Conservation (phyloP, 2,113 vertebrate species). For the Serinus canaria region DNA sequence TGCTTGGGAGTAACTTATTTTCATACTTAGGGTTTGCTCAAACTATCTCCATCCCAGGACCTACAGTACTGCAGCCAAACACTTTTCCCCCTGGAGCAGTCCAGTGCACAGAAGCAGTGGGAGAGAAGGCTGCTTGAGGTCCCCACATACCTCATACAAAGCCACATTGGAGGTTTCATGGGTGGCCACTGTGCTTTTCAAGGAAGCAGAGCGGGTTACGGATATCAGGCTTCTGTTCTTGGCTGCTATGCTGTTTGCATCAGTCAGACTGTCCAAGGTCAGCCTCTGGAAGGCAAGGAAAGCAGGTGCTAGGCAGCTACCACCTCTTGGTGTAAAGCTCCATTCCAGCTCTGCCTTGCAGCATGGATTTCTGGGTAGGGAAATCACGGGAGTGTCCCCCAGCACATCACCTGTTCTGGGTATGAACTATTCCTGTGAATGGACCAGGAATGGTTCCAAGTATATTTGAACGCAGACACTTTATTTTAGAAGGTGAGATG, state of each 20-base stretch:
- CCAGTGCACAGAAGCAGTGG: neutral
- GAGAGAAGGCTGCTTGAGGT: neutral
- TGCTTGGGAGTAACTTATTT: neutral
- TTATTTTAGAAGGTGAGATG: neutral
- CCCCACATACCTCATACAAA: slow-evolving; percentile 78
- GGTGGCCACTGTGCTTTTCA: slow-evolving; percentile 73
- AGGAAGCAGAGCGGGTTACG: slow-evolving; percentile 63
- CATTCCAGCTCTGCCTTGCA: neutral
- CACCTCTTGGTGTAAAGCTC: neutral
- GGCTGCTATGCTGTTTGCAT: slow-evolving; percentile 70
- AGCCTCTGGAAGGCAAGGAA: slow-evolving; percentile 74
- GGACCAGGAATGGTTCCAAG: rapidly evolving
- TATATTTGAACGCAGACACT: neutral
- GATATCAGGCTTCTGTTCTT: slow-evolving; percentile 78
- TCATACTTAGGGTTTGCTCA: neutral
- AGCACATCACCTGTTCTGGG: neutral
- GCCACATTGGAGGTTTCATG: slow-evolving; percentile 82
- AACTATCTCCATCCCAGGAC: neutral
- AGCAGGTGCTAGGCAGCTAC: neutral
- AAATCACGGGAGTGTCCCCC: neutral
- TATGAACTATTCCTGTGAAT: neutral
- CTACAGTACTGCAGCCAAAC: neutral
- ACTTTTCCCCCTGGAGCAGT: neutral
- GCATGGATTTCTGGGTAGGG: neutral
- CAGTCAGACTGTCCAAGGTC: slow-evolving; percentile 79